Evolutionary conservation across 2,888 invertebrate species (phyloP).

Genomic region (Lepidocyrtinus sp.): DNA sequence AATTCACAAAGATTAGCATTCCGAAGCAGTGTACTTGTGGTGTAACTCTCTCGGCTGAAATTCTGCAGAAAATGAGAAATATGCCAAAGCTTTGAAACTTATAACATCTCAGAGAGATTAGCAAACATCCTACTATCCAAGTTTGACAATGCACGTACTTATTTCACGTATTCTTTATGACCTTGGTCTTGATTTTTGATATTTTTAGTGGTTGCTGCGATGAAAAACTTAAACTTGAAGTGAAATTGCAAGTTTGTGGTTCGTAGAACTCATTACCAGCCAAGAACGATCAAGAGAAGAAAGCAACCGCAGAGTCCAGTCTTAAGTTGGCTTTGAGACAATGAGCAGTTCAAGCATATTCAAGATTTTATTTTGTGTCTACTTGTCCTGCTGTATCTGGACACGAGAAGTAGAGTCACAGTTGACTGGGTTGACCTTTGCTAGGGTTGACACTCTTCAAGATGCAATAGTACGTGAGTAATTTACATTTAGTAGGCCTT

Average conservation of each 20-base stretch:
- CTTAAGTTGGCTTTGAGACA: slow-evolving; percentile 20
- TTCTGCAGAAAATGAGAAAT: too few relatives aligned
- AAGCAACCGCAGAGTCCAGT: slow-evolving; percentile 26
- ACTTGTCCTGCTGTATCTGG: slow-evolving; percentile 8
- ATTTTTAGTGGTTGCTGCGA: too few relatives aligned
- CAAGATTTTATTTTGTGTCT: neutral
- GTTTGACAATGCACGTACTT: too few relatives aligned
- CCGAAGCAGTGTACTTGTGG: too few relatives aligned
- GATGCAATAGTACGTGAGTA: slow-evolving; percentile 43
- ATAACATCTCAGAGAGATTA: too few relatives aligned
- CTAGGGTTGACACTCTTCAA: slow-evolving; percentile 36
- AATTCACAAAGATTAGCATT: too few relatives aligned
- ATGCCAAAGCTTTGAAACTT: too few relatives aligned
- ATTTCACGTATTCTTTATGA: slow-evolving; percentile 11
- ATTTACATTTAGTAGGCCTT: too few relatives aligned
- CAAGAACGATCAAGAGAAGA: neutral
- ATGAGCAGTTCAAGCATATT: slow-evolving; percentile 27
- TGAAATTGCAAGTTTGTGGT: neutral
- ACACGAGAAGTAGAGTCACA: neutral
- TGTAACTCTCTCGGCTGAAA: too few relatives aligned
- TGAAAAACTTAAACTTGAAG: neutral
- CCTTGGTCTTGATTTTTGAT: slow-evolving; percentile 19
- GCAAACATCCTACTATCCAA: too few relatives aligned
- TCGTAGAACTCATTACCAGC: slow-evolving; percentile 36
- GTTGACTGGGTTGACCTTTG: slow-evolving; percentile 38